A percentile compares a stretch with the other conserved stretches of the same genome.
phyloP scores from a whole-genome alignment of 1,140 invertebrate genomes.

The Drosophila ogumai region DNA sequence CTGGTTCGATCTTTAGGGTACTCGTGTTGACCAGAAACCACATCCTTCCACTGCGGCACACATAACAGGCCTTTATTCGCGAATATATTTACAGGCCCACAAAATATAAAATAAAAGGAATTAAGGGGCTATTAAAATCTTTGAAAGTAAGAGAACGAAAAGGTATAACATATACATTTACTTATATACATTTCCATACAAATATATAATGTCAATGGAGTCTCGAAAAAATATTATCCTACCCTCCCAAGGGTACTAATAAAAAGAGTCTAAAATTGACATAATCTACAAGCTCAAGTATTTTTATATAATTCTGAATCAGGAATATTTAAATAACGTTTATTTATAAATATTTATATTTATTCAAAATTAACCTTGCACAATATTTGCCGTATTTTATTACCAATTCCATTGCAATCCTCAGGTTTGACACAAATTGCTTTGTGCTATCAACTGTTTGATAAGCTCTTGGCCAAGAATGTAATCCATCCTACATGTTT shows the following conservation, averaged over 20 bases:
- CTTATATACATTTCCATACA: background rate
- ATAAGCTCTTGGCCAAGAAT: background rate
- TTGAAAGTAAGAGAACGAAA: conserved; percentile 32
- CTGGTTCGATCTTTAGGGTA: conserved; percentile 38
- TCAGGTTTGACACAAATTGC: conserved; percentile 5
- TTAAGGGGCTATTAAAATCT: conserved; percentile 65
- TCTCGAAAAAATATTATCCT: conserved; percentile 11
- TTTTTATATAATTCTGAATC: no score
- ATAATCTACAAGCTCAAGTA: background rate
- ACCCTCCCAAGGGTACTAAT: background rate
- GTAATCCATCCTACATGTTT: conserved; percentile 12
- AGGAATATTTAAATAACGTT: no score
- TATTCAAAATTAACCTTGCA: background rate
- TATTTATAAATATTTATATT: background rate
- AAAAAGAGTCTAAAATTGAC: background rate
- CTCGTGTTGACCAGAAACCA: conserved; percentile 15
- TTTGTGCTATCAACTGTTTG: conserved; percentile 1
- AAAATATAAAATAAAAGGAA: conserved; percentile 39
- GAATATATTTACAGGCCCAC: conserved; percentile 55
- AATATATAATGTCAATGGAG: conserved; percentile 38
- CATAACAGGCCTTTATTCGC: conserved; percentile 50
- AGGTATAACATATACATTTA: conserved; percentile 59
- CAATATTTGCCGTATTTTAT: background rate
- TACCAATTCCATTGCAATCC: background rate
- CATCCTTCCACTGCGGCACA: conserved; percentile 33